Base-by-base conservation (phyloP, 2,888 invertebrate genomes). In the Epinotia ramella region DNA sequence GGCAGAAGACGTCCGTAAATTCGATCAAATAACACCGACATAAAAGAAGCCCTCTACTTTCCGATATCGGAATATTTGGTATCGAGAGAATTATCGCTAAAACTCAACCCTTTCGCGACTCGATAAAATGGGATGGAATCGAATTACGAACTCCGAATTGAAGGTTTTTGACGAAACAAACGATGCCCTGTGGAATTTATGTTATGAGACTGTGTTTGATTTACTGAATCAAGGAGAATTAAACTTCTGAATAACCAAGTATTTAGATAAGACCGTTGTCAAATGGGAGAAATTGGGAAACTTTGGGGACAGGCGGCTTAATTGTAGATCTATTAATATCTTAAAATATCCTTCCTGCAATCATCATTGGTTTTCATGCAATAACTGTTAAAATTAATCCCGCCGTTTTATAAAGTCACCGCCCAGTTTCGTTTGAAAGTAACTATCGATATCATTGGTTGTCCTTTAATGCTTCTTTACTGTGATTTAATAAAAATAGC, bases 101-200 rank as follows among this genome's bases (percentile, higher is more conserved):
- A 63, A 72, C 56, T 63, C 56, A 13, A 44, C 20, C 28, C 49
- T 33, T n/a, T 67, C 59, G 20, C 18, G 62, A 67, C 44, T 68
- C 56, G 63, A 63, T 63, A 56, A 68, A 68, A 68, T 56, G 53
- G 44, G 56, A 70, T 53, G 56, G 56, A 70, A 60, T 70, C 49
- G 65, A 75, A 60, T 66, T 66, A 70, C 53, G 65, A 66, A 65
- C 60, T 75, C n/a, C 20, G 33, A 20, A 60, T 62, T 16, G 60
- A 73, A 66, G 60, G 49, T 62, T 73, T 73, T 62, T 24, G 67
- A 40, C 59, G 33, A 60, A 66, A 73, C 60, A 40, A 63, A 44
- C 16, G 16, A 57, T 56, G 56, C 57, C 57, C 49, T 1, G 9
- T 12, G 63, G 73, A 57, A 64, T 64, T 73, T 57, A 33, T 57